A percentile compares a stretch with the other conserved stretches of the same genome.
Evolutionary conservation across 2,113 vertebrate genomes (phyloP).

Genomic region (Phyllopteryx taeniolatus): DNA sequence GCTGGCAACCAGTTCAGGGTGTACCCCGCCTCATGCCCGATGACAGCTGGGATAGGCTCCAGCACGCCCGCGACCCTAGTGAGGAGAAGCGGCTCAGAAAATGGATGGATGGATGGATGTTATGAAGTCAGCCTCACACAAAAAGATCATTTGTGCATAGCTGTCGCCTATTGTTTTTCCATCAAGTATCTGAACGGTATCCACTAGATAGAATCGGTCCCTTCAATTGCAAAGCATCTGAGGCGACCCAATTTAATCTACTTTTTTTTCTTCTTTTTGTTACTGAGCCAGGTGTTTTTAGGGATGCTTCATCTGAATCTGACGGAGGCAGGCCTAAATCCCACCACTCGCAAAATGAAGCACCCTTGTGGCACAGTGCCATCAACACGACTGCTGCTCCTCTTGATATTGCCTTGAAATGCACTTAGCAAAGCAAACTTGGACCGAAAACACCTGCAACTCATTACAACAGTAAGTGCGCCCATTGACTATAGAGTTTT

Average conservation of each 20-base stretch:
- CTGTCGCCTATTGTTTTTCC: slow-evolving; percentile 14
- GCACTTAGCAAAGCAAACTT: slow-evolving; percentile 41
- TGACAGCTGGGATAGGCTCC: too few species aligned
- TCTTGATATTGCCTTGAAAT: slow-evolving; percentile 19
- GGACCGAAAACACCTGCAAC: slow-evolving; percentile 36
- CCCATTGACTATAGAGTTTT: slow-evolving; percentile 3
- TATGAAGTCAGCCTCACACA: slow-evolving; percentile 13
- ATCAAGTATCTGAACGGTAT: slow-evolving; percentile 21
- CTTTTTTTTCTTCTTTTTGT: not conserved
- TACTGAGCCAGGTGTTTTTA: slow-evolving; percentile 13
- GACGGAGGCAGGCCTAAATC: slow-evolving; percentile 2
- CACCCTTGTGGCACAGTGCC: slow-evolving; percentile 24
- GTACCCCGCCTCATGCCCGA: too few species aligned
- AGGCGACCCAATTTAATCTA: slow-evolving; percentile 26
- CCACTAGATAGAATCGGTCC: not conserved
- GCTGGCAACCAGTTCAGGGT: too few species aligned
- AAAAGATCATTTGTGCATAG: not conserved
- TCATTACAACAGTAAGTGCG: slow-evolving; percentile 15
- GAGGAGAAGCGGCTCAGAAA: too few species aligned
- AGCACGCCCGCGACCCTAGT: too few species aligned
- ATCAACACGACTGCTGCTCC: slow-evolving; percentile 17
- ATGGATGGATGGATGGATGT: too few species aligned
- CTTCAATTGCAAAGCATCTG: slow-evolving; percentile 30
- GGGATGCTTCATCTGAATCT: slow-evolving; percentile 32
- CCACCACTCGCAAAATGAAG: slow-evolving; percentile 17